Percentiles rank a stretch among this genome's conserved stretches.
Evolutionary conservation across 2,113 vertebrate genomes (phyloP).

Genomic region (Panthera uncia): DNA sequence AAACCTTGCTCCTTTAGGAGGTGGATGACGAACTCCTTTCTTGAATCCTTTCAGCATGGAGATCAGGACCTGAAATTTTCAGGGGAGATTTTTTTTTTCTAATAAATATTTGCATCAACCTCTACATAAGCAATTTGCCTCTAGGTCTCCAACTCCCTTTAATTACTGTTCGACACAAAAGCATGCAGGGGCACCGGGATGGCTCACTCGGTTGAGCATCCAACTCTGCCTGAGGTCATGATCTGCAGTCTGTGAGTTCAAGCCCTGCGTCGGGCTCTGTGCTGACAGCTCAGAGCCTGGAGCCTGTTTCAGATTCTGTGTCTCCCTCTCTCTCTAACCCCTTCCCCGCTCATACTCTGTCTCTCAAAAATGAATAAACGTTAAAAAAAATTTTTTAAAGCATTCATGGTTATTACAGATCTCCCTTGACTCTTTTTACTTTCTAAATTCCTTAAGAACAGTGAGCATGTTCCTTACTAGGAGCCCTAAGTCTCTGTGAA

Average conservation of each 20-base stretch:
- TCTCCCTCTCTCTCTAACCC: too few species aligned
- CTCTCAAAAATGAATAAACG: too few species aligned
- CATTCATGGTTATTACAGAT: background rate
- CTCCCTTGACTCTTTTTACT: background rate
- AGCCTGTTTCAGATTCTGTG: too few species aligned
- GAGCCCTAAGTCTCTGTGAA: background rate
- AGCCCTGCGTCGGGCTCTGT: too few species aligned
- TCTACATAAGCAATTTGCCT: background rate
- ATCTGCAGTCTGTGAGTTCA: too few species aligned
- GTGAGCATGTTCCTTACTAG: background rate
- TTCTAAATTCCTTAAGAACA: slow-evolving; percentile 7
- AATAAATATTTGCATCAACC: background rate
- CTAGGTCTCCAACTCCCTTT: background rate
- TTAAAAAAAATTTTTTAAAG: background rate
- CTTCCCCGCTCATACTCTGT: too few species aligned
- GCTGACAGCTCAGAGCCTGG: too few species aligned
- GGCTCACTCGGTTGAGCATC: too few species aligned
- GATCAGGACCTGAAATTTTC: background rate
- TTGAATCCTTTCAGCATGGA: slow-evolving; percentile 3
- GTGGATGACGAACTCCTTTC: background rate
- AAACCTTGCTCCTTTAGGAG: background rate
- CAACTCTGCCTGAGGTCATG: too few species aligned
- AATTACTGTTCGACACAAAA: background rate
- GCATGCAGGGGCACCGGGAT: too few species aligned
- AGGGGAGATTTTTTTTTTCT: background rate